Conservation (phyloP, 1,140 invertebrate species). For the Drosophila mojavensis region DNA sequence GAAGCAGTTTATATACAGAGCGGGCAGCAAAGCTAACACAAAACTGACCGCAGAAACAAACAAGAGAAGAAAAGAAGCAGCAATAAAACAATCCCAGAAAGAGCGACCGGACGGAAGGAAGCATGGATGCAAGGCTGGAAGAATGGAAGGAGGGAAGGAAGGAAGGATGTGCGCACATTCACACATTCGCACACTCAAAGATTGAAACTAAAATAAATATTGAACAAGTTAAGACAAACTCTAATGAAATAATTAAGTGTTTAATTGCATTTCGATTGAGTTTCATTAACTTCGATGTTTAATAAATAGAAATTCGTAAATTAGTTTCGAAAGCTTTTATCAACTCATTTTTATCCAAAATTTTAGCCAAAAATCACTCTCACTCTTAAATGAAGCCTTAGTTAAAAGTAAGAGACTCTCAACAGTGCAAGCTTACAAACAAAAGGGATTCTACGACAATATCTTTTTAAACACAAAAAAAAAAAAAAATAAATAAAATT, state of each 20-base stretch:
- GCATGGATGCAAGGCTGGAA: slow-evolving; percentile 19
- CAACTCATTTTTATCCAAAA: no score
- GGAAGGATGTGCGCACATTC: slow-evolving; percentile 27
- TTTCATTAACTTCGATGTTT: neutral
- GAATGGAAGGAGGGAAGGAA: slow-evolving; percentile 3
- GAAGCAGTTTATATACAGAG: slow-evolving; percentile 61
- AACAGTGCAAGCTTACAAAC: no score
- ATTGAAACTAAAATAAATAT: slow-evolving; percentile 48
- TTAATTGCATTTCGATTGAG: neutral
- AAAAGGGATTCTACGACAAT: no score
- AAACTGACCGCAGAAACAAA: slow-evolving; percentile 54
- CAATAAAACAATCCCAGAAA: slow-evolving; percentile 42
- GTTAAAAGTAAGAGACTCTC: no score
- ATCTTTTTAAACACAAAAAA: no score
- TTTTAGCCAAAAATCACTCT: no score
- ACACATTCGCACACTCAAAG: slow-evolving; percentile 16
- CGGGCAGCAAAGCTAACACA: slow-evolving; percentile 50
- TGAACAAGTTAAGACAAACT: slow-evolving; percentile 4
- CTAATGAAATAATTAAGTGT: slow-evolving; percentile 2
- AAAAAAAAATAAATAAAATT: no score
- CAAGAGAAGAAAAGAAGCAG: slow-evolving; percentile 29
- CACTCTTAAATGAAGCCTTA: no score
- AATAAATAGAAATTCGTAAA: no score
- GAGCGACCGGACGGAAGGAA: slow-evolving; percentile 18
- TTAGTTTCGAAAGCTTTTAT: no score